These are phyloP conservation scores for Arnoldichthys spilopterus DNA, from an alignment of 2,797 vertebrate genomes.

Conservation along the genomic window DNA sequence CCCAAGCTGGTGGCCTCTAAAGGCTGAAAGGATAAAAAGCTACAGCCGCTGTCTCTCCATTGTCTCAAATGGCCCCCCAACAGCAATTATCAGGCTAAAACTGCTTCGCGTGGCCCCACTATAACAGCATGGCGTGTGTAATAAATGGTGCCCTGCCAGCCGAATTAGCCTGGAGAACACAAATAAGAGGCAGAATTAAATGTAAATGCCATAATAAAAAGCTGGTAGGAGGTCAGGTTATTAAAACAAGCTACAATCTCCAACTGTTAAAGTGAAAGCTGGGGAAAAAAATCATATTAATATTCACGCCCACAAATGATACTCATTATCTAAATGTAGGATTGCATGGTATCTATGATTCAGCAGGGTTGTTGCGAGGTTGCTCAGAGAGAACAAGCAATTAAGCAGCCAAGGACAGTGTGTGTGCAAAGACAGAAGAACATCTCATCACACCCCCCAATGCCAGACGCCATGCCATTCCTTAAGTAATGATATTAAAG, in stretches of 20 bases:
- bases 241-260: slow-evolving; percentile 46
- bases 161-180: slow-evolving; percentile 41
- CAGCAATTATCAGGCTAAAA: slow-evolving; percentile 51
- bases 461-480: slow-evolving; percentile 16
- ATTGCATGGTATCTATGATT: slow-evolving; percentile 45
- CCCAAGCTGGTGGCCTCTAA: slow-evolving; percentile 29
- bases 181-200: slow-evolving; percentile 56
- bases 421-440: neutral
- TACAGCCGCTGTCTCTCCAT: slow-evolving; percentile 43
- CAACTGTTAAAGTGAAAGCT: slow-evolving; percentile 34
- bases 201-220: slow-evolving; percentile 57
- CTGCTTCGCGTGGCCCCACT: slow-evolving; percentile 29
- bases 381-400: slow-evolving; percentile 32
- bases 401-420: slow-evolving; percentile 33
- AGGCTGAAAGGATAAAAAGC: slow-evolving; percentile 39
- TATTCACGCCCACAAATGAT: slow-evolving; percentile 49
- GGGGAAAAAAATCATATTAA: slow-evolving; percentile 29
- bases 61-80: slow-evolving; percentile 34
- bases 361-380: slow-evolving; percentile 25
- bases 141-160: slow-evolving; percentile 53
- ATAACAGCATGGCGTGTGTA: slow-evolving; percentile 49
- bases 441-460: slow-evolving; percentile 3
- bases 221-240: slow-evolving; percentile 53
- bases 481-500: slow-evolving; percentile 32
- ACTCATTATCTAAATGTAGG: slow-evolving; percentile 50